Evolutionary conservation across 2,888 invertebrate genomes (phyloP).

Genomic region (Pedicia rivosa): DNA sequence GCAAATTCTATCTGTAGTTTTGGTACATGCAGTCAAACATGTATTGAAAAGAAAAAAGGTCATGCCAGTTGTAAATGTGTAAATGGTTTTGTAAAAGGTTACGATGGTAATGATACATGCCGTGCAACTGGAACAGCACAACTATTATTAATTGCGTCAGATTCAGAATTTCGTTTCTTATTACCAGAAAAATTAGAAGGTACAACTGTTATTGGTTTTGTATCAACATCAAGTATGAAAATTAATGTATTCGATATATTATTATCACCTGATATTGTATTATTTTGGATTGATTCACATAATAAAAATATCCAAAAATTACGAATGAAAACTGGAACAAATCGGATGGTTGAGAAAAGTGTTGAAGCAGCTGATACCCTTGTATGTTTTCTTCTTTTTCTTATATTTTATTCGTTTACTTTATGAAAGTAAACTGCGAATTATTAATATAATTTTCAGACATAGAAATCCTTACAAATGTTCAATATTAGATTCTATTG

Average conservation of each 20-base stretch:
- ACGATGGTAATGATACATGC: slow-evolving; percentile 34
- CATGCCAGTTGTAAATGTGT: slow-evolving; percentile 44
- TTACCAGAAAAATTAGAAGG: slow-evolving; percentile 26
- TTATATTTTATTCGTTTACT: too few relatives aligned
- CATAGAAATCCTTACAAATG: too few relatives aligned
- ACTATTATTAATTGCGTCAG: slow-evolving; percentile 26
- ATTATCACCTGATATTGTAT: slow-evolving; percentile 33
- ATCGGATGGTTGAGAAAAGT: too few relatives aligned
- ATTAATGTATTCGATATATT: slow-evolving; percentile 43
- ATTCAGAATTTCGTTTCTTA: slow-evolving; percentile 29
- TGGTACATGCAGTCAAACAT: slow-evolving; percentile 64
- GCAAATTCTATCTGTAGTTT: slow-evolving; percentile 46
- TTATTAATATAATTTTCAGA: too few relatives aligned
- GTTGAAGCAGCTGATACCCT: background rate
- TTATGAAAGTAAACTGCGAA: too few relatives aligned
- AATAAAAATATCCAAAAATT: slow-evolving; percentile 29
- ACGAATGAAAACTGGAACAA: slow-evolving; percentile 19
- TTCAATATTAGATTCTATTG: too few relatives aligned
- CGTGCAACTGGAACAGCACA: slow-evolving; percentile 31
- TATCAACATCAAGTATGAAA: slow-evolving; percentile 48
- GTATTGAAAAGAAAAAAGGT: slow-evolving; percentile 41
- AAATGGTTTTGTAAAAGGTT: slow-evolving; percentile 40
- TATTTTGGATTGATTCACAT: slow-evolving; percentile 31
- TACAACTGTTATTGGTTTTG: slow-evolving; percentile 38
- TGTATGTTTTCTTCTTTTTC: too few relatives aligned